These are phyloP conservation scores for Pteria penguin DNA, from an alignment of 2,888 invertebrate genomes.

Conservation along the genomic window DNA sequence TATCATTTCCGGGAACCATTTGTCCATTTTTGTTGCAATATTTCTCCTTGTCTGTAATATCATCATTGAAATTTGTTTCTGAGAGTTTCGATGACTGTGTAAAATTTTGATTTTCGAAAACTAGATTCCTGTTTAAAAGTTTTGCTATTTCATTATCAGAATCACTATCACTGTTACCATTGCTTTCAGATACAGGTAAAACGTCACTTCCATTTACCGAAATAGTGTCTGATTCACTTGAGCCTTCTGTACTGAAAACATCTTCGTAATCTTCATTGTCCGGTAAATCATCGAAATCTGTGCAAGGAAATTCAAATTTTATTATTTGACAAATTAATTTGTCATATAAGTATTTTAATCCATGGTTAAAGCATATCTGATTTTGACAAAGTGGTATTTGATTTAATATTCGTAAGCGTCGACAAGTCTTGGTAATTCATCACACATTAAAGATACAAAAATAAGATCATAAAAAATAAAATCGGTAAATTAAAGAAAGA, in stretches of 20 bases:
- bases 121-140: neutral
- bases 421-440: no score
- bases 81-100: neutral
- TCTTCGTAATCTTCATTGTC: neutral
- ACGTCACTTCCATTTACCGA: neutral
- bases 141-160: neutral
- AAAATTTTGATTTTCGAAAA: neutral
- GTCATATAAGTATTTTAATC: no score
- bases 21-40: neutral
- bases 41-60: no score
- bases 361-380: no score
- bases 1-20: neutral
- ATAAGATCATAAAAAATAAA: no score
- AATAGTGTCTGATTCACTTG: neutral
- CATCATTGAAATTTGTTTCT: no score
- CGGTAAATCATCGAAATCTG: neutral
- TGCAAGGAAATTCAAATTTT: neutral
- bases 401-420: no score
- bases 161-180: neutral
- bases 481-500: no score
- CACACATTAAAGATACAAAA: no score
- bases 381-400: no score
- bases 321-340: no score
- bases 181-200: neutral
- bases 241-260: neutral